Evolutionary conservation across 92 coral and sea anemone species (phyloP).

Genomic region (Micromussa lordhowensis): DNA sequence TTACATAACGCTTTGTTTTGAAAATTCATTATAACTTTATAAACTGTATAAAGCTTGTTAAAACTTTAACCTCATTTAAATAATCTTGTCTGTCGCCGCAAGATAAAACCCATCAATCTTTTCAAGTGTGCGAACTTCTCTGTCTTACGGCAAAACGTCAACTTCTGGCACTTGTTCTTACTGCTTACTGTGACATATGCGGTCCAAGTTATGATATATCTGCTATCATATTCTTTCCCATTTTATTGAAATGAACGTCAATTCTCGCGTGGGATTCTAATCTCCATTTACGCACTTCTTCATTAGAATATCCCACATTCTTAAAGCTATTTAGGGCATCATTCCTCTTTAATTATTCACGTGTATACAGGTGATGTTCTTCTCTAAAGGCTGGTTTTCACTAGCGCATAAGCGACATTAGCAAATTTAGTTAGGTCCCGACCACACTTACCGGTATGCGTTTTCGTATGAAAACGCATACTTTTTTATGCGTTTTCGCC

Average conservation of each 20-base stretch:
- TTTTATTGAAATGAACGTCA: background rate
- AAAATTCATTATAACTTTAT: too few relatives aligned
- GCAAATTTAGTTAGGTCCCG: too few relatives aligned
- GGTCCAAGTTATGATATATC: background rate
- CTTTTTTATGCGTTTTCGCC: too few relatives aligned
- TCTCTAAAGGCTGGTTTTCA: background rate
- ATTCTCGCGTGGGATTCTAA: background rate
- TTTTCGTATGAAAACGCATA: too few relatives aligned
- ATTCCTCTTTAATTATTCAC: slow-evolving; percentile 1
- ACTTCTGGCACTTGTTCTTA: background rate
- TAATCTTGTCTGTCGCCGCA: background rate
- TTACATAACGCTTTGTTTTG: background rate
- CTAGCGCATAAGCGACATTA: too few relatives aligned
- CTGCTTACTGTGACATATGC: background rate
- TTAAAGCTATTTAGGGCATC: background rate
- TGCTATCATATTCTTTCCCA: background rate
- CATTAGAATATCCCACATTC: background rate
- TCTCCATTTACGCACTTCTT: background rate
- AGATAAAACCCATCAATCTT: background rate
- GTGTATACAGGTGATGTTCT: background rate
- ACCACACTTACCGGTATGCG: too few relatives aligned
- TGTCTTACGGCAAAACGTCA: too few relatives aligned
- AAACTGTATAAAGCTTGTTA: background rate
- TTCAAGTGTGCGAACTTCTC: background rate
- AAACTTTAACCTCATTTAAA: background rate